Conservation (phyloP, 2,113 vertebrate species). For the Montifringilla adamsi region DNA sequence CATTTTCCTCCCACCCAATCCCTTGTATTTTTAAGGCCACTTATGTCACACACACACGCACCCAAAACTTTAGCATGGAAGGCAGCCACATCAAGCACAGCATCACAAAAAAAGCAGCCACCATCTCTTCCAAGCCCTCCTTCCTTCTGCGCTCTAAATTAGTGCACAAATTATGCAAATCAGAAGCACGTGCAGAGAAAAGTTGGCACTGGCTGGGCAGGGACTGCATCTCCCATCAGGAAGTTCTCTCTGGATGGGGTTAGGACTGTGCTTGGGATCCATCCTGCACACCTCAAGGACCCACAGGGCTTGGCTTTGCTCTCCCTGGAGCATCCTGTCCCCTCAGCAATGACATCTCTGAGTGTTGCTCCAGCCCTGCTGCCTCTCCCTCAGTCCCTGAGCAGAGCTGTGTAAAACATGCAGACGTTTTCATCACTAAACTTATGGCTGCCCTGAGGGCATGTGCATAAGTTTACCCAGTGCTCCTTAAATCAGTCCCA, state of each 20-base stretch:
- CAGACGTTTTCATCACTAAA: conserved; percentile 15
- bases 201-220: not conserved
- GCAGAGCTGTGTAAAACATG: not conserved
- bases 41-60: not conserved
- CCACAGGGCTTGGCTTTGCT: not conserved
- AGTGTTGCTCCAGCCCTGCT: not conserved
- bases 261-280: not conserved
- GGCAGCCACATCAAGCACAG: conserved; percentile 23
- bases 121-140: not conserved
- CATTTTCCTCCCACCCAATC: not conserved
- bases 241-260: not conserved
- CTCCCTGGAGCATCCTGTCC: not conserved
- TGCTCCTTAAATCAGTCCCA: conserved; percentile 35
- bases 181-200: not conserved
- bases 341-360: not conserved
- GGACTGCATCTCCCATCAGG: not conserved
- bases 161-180: not conserved
- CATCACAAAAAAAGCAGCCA: not conserved
- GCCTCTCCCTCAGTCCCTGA: not conserved
- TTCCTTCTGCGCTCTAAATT: not conserved
- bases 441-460: conserved; percentile 4
- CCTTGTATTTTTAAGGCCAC: conserved; percentile 2
- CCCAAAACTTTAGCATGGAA: not conserved
- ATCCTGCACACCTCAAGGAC: not conserved
- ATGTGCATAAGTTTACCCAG: not conserved